phyloP scores from a whole-genome alignment of 1,140 invertebrate species.

The Caenorhabditis briggsae region DNA sequence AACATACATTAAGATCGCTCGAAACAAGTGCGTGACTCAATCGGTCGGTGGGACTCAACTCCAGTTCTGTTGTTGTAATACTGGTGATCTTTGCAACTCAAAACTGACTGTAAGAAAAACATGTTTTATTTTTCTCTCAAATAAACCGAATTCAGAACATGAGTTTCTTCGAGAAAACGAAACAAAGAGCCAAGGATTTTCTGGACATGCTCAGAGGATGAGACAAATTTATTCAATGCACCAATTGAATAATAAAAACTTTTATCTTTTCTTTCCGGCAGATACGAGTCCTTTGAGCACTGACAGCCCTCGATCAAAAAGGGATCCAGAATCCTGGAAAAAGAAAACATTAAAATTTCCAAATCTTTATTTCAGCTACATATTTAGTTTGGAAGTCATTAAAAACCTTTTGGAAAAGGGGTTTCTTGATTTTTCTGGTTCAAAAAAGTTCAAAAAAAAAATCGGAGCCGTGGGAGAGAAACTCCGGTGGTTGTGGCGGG shows the following conservation, averaged over 20 bases:
- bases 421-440: too few relatives aligned
- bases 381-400: too few relatives aligned
- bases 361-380: background rate
- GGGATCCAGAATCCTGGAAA: conserved; percentile 25
- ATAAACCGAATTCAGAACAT: conserved; percentile 2
- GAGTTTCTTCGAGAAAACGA: conserved; percentile 35
- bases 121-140: background rate
- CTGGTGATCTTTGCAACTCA: conserved; percentile 54
- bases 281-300: conserved; percentile 38
- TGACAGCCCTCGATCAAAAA: conserved; percentile 39
- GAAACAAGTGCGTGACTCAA: conserved; percentile 55
- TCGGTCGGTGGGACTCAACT: conserved; percentile 34
- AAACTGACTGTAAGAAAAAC: conserved; percentile 24
- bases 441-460: too few relatives aligned
- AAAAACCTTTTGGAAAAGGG: too few relatives aligned
- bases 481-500: too few relatives aligned
- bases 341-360: background rate
- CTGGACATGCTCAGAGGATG: conserved; percentile 25
- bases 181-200: conserved; percentile 40
- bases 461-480: too few relatives aligned
- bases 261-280: conserved; percentile 33
- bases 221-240: background rate
- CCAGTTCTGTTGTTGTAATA: conserved; percentile 56
- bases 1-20: conserved; percentile 27
- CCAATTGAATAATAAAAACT: background rate